These are phyloP conservation scores for Agrotis exclamationis DNA, from an alignment of 2,888 invertebrate genomes.

Conservation along the genomic window DNA sequence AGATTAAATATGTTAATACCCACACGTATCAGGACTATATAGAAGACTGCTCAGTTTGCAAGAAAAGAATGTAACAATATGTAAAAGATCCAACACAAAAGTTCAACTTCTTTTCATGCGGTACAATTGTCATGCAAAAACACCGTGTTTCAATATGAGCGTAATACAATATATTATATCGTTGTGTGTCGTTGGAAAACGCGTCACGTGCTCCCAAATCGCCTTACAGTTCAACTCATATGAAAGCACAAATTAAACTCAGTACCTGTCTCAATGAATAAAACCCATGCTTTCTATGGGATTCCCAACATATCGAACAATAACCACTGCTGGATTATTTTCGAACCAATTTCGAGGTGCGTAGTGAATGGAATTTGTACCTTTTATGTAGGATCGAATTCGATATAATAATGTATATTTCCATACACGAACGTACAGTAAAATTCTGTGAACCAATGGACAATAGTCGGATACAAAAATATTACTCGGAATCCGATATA, in stretches of 20 bases:
- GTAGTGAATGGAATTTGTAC: slow-evolving; percentile 62
- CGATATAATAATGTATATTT: slow-evolving; percentile 59
- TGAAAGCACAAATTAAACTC: slow-evolving; percentile 62
- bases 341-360: slow-evolving; percentile 59
- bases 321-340: slow-evolving; percentile 62
- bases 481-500: slow-evolving; percentile 43
- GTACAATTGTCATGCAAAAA: slow-evolving; percentile 57
- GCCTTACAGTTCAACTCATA: slow-evolving; percentile 54
- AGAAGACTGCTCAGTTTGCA: slow-evolving; percentile 31
- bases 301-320: slow-evolving; percentile 56
- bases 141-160: slow-evolving; percentile 43
- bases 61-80: slow-evolving; percentile 41
- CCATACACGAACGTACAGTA: slow-evolving; percentile 42
- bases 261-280: slow-evolving; percentile 54
- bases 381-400: slow-evolving; percentile 56
- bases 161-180: slow-evolving; percentile 44
- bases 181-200: slow-evolving; percentile 50
- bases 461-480: slow-evolving; percentile 55
- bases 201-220: slow-evolving; percentile 51
- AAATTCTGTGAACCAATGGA: slow-evolving; percentile 49
- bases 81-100: slow-evolving; percentile 51
- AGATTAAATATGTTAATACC: slow-evolving; percentile 36
- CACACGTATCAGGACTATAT: slow-evolving; percentile 19
- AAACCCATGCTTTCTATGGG: slow-evolving; percentile 53
- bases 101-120: slow-evolving; percentile 44